These are phyloP conservation scores for Zygaena filipendulae DNA, from an alignment of 2,888 invertebrate species.

Conservation along the genomic window DNA sequence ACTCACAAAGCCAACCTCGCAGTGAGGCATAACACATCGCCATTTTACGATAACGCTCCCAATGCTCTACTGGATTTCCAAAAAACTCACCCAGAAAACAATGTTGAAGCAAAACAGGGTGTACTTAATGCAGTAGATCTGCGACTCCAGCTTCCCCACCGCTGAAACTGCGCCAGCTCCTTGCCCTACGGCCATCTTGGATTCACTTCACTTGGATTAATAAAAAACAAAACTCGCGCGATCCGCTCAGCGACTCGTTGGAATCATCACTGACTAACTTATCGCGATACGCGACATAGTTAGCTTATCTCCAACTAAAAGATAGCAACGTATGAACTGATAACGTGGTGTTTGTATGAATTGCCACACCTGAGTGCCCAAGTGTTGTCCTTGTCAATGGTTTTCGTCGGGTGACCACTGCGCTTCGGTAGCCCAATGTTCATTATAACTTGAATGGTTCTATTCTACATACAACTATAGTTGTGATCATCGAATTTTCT, in stretches of 20 bases:
- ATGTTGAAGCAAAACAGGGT: slow-evolving; percentile 84
- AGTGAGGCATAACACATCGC: no score
- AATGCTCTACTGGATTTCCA: background rate
- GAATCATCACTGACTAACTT: slow-evolving; percentile 43
- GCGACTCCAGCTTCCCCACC: slow-evolving; percentile 74
- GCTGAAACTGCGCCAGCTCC: slow-evolving; percentile 60
- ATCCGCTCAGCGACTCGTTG: slow-evolving; percentile 33
- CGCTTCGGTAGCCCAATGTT: no score
- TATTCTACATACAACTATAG: no score
- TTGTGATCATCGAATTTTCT: no score
- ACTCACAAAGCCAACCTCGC: no score
- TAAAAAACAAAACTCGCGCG: slow-evolving; percentile 22
- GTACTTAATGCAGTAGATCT: slow-evolving; percentile 84
- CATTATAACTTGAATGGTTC: no score
- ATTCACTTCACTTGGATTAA: slow-evolving; percentile 26
- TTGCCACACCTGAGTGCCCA: slow-evolving; percentile 52
- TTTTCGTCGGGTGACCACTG: no score
- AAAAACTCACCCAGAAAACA: slow-evolving; percentile 77
- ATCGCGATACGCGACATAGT: slow-evolving; percentile 40
- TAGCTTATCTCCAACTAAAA: slow-evolving; percentile 51
- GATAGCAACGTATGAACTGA: no score
- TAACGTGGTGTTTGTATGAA: slow-evolving; percentile 25
- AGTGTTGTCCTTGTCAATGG: slow-evolving; percentile 11
- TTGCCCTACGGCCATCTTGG: slow-evolving; percentile 66
- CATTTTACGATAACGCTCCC: background rate